Evolutionary conservation across 2,113 vertebrate species (phyloP), one percentile per base, ranked within the genome.

Genomic region (Pterophyllum scalare): DNA sequence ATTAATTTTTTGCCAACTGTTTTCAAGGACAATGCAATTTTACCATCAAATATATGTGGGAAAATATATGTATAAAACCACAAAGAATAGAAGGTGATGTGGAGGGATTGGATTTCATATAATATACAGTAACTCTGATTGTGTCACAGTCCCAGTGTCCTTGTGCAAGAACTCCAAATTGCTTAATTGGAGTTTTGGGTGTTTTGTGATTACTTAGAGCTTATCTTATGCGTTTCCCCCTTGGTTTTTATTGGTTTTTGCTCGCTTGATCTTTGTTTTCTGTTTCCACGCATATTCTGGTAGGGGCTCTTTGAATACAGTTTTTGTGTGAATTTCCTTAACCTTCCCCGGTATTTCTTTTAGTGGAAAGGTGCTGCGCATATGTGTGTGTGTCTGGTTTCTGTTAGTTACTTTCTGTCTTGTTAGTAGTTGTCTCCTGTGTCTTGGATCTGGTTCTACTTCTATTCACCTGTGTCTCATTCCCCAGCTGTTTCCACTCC

Each of bases 1-100:
- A 79, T 75, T 57, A 6, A 79, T 52, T n/a, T 19, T 33, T n/a
- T 59, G 43, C 24, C 57, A 85, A 65, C 74, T 72, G 26, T 52
- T 72, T 20, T 49, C 10, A 72, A 72, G 22, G 65, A 52, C 9
- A 70, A 52, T 13, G 17, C 24, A 52, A 46, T 10, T n/a, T 56
- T n/a, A 20, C 52, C 52, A n/a, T 56, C 20, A n/a, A 56, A 56
- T 56, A n/a, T 56, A 56, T n/a, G n/a, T 20, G n/a, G 11, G 12
- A 2, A 24, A 22, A 57, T 57, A 13, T 12, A 22, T 10, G n/a
- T 12, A 22, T 24, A 22, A 10, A 57, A 22, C 20, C 9, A n/a
- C 20, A 22, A 22, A 8, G 54, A 57, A 57, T 5, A n/a, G 8
- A 12, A 22, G 46, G 9, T n/a, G 54, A 12, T 10, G 20, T 12